phyloP scores from a whole-genome alignment of 2,797 vertebrate species.

The Semotilus atromaculatus region DNA sequence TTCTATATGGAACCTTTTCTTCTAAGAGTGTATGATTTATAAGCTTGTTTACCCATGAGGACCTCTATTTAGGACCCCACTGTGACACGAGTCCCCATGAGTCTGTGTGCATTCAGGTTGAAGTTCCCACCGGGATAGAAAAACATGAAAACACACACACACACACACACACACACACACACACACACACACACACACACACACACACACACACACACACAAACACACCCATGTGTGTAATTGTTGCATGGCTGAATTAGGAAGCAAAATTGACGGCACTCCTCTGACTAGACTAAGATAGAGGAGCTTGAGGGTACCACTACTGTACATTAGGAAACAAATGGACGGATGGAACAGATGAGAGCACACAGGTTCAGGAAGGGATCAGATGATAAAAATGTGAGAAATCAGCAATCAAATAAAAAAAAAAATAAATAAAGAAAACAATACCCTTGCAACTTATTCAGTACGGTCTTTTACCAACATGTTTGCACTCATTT shows the following conservation, averaged over 20 bases:
- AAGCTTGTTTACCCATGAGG: too few species aligned
- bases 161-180: not conserved
- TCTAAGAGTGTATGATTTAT: too few species aligned
- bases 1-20: too few species aligned
- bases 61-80: too few species aligned
- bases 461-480: not conserved
- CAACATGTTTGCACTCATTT: not conserved
- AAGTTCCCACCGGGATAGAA: too few species aligned
- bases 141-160: too few species aligned
- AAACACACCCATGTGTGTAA: slow-evolving; percentile 61
- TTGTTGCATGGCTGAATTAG: slow-evolving; percentile 75
- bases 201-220: not conserved
- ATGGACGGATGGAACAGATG: slow-evolving; percentile 71
- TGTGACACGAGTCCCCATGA: too few species aligned
- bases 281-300: slow-evolving; percentile 72
- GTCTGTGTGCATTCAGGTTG: too few species aligned
- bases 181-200: not conserved
- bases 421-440: slow-evolving; percentile 37
- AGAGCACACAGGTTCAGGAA: slow-evolving; percentile 68
- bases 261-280: slow-evolving; percentile 73
- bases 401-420: slow-evolving; percentile 63
- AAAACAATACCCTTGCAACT: not conserved
- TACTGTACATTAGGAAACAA: slow-evolving; percentile 73
- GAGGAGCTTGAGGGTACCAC: slow-evolving; percentile 76
- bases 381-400: slow-evolving; percentile 73